Conservation (phyloP, 2,113 vertebrate genomes). For the Muscicapa adusta region DNA sequence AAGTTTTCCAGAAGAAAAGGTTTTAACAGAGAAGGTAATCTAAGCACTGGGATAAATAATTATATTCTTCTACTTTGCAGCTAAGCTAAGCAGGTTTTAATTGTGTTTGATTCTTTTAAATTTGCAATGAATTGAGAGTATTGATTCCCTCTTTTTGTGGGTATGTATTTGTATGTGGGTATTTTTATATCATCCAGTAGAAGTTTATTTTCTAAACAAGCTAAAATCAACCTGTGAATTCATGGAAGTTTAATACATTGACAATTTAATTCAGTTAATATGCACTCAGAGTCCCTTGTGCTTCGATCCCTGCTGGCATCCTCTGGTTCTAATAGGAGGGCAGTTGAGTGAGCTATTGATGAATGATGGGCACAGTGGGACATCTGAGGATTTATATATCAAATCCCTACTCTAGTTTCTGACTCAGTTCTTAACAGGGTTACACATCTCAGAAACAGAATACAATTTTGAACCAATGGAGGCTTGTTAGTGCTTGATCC, state of each 20-base stretch:
- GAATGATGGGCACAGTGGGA: constrained; percentile 13
- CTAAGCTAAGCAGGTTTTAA: constrained; percentile 48
- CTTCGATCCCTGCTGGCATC: constrained; percentile 3
- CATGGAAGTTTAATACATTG: background rate
- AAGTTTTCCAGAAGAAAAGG: constrained; percentile 53
- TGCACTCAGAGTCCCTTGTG: background rate
- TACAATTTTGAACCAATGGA: background rate
- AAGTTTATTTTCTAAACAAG: constrained; percentile 15
- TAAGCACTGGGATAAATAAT: constrained; percentile 39
- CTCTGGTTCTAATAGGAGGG: constrained; percentile 7
- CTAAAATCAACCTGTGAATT: background rate
- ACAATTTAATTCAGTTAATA: constrained; percentile 37
- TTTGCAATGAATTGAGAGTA: constrained; percentile 9
- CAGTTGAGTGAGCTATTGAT: constrained; percentile 14
- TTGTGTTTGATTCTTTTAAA: constrained; percentile 50
- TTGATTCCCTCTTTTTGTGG: constrained; percentile 28
- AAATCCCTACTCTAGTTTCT: background rate
- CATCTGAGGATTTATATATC: background rate
- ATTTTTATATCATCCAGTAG: background rate
- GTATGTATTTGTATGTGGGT: background rate
- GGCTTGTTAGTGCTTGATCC: background rate
- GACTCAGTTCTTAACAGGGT: background rate
- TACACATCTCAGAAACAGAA: background rate
- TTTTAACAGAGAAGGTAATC: constrained; percentile 48
- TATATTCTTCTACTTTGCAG: constrained; percentile 2